Conservation (phyloP, 2,113 vertebrate species). For the Bolborhynchus lineola region DNA sequence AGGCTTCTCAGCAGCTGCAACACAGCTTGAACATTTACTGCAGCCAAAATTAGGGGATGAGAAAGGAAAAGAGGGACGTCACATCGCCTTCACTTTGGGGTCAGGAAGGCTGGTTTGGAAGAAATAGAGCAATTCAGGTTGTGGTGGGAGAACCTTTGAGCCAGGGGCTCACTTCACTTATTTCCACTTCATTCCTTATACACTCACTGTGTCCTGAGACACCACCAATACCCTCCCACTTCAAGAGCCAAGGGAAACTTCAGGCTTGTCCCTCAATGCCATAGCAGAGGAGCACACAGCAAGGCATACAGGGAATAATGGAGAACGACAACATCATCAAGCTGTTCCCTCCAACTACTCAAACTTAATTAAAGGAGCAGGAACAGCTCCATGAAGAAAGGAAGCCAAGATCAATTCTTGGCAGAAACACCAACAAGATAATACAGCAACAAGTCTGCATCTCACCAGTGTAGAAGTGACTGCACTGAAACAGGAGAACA, state of each 20-base stretch:
- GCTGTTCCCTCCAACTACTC: not conserved
- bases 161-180: not conserved
- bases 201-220: not conserved
- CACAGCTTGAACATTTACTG: not conserved
- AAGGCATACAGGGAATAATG: not conserved
- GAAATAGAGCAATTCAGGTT: not conserved
- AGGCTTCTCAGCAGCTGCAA: not conserved
- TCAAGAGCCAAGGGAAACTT: not conserved
- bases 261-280: not conserved
- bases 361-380: not conserved
- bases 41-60: not conserved
- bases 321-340: not conserved
- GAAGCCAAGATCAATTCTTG: not conserved
- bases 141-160: rapidly evolving
- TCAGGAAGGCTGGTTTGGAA: not conserved
- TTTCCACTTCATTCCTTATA: not conserved
- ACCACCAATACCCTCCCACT: not conserved
- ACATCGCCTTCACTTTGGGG: not conserved
- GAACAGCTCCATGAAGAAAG: not conserved
- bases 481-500: not conserved
- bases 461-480: not conserved
- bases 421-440: not conserved
- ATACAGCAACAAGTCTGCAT: not conserved
- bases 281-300: rapidly evolving
- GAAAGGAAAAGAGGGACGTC: not conserved